These are phyloP conservation scores for Danio rerio DNA, from an alignment of 2,113 vertebrate genomes.

Conservation along the genomic window GRCz12tu NC_133190.1:9583501-9584000, in stretches of 20 bases:
- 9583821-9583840: conserved; percentile 85
- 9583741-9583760: conserved; percentile 82
- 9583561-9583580: neutral
- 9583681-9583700: conserved; percentile 58
- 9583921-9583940: conserved; percentile 54
- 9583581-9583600: neutral
- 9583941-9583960: conserved; percentile 49
- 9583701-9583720: conserved; percentile 81
- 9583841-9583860: conserved; percentile 78
- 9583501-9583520: no score
- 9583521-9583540: no score
- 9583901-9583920: conserved; percentile 59
- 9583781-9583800: conserved; percentile 82
- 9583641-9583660: conserved; percentile 53
- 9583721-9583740: conserved; percentile 84
- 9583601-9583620: neutral
- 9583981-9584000: conserved; percentile 37
- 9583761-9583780: conserved; percentile 86
- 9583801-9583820: conserved; percentile 86
- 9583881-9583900: conserved; percentile 51
- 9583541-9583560: neutral
- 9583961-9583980: conserved; percentile 53
- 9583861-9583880: conserved; percentile 65
- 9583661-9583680: conserved; percentile 45
- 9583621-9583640: conserved; percentile 33